Conservation (phyloP, 2,797 vertebrate species). For the Cirrhinus mrigala region DNA sequence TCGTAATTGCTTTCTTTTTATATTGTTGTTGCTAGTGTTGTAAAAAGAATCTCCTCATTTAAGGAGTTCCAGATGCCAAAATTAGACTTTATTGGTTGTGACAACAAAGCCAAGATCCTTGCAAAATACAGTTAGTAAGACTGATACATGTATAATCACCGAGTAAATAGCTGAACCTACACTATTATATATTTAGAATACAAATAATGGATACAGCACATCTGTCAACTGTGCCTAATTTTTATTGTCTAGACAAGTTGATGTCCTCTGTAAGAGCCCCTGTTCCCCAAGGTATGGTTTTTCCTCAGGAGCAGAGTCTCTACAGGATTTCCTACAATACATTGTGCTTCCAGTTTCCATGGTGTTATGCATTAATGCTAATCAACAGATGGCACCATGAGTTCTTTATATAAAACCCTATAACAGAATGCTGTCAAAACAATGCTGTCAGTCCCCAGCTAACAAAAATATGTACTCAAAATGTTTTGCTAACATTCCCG, state of each 20-base stretch:
- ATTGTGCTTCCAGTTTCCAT: constrained; percentile 78
- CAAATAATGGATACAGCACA: constrained; percentile 36
- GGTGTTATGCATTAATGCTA: constrained; percentile 68
- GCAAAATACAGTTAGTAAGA: background rate
- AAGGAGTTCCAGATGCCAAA: background rate
- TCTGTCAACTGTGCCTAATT: constrained; percentile 70
- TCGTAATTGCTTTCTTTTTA: too few relatives aligned
- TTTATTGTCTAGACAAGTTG: constrained; percentile 76
- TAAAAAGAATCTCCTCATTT: too few relatives aligned
- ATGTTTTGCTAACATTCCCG: background rate
- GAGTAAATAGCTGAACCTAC: background rate
- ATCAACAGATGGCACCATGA: constrained; percentile 67
- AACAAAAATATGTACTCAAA: background rate
- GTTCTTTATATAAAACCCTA: constrained; percentile 48
- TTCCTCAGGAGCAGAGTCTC: constrained; percentile 63
- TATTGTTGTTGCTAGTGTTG: too few relatives aligned
- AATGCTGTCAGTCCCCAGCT: background rate
- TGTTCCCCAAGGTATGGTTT: constrained; percentile 61
- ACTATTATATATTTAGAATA: background rate
- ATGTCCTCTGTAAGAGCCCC: constrained; percentile 65
- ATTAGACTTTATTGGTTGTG: background rate
- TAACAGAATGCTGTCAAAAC: background rate
- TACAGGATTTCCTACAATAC: constrained; percentile 51
- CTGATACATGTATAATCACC: background rate
- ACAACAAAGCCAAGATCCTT: background rate